Base-by-base conservation (phyloP, 2,888 invertebrate genomes). In the Uropetala carovei region DNA sequence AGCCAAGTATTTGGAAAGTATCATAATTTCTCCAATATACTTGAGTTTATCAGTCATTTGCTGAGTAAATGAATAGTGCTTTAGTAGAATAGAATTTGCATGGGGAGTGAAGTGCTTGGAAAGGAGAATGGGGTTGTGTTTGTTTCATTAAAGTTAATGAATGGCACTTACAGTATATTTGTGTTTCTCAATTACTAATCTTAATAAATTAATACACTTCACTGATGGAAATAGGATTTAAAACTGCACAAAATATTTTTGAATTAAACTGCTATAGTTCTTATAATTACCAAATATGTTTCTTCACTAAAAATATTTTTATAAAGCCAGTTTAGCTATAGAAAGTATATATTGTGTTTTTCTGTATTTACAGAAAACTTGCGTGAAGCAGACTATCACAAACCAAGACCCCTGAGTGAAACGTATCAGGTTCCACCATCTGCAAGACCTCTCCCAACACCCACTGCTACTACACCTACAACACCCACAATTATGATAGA, bases 361-460 rank as follows among this genome's bases (percentile, higher is more conserved):
- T 64, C 13, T 16, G n/a, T 56, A 43, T 89, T 89, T 43, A 43
- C 27, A 89, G 89, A 89, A 64, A 89, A 89, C 59, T 64, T 89
- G 43, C 43, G 93, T 91, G 94, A 95, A 92, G 95, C 94, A 92
- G 95, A 95, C 93, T 95, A 96, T 93, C 94, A 95, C 93, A 94
- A 94, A 92, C 95, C 96, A 9, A 94, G 95, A 92, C 95, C 95
- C 16, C 93, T 95, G 92, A 95, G 94, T 93, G 95, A 96, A 93
- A 95, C 95, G 13, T 96, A 96, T 93, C 94, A 95, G 92, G 95
- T 96, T 92, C 95, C 95, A 14, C 95, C 95, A n/a, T 95, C 96
- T 92, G 95, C 95, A 27, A 95, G 95, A 92, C 95, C 95, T 58
- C 94, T 96, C 85, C 95, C 95, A 93, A 81, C 94, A 93, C 60